These are phyloP conservation scores for Phortica magna DNA, from an alignment of 2,888 invertebrate species.

Conservation along the genomic window DNA sequence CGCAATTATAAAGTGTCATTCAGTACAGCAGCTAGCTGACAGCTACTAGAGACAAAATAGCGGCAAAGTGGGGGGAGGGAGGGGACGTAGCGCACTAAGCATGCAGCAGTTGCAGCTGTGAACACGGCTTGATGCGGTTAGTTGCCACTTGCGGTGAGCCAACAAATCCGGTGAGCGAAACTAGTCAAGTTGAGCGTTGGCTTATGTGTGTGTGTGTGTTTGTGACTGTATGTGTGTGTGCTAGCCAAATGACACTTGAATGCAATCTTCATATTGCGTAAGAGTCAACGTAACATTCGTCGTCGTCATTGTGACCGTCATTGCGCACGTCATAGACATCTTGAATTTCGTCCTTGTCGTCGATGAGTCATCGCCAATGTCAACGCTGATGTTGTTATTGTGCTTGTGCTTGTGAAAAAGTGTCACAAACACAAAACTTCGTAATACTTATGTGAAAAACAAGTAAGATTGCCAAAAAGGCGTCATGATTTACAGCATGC, in stretches of 20 bases:
- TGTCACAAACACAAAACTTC: slow-evolving; percentile 69
- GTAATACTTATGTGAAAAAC: slow-evolving; percentile 10
- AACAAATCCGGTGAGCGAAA: slow-evolving; percentile 36
- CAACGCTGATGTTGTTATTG: slow-evolving; percentile 45
- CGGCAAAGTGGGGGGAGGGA: not conserved
- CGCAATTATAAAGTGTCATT: slow-evolving; percentile 75
- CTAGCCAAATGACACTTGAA: slow-evolving; percentile 17
- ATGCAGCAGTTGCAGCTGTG: not conserved
- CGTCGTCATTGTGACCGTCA: slow-evolving; percentile 52
- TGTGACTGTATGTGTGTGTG: not conserved
- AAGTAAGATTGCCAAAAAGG: not conserved
- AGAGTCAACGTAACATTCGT: not conserved
- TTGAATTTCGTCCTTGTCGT: slow-evolving; percentile 22
- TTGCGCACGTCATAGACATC: slow-evolving; percentile 48
- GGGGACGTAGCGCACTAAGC: not conserved
- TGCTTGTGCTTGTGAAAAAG: slow-evolving; percentile 51
- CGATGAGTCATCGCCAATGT: slow-evolving; percentile 58
- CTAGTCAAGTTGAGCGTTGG: slow-evolving; percentile 32
- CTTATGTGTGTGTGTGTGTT: not conserved
- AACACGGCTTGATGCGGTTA: not conserved
- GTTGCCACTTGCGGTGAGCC: slow-evolving; percentile 44
- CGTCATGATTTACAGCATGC: slow-evolving; percentile 65
- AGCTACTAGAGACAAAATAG: not conserved
- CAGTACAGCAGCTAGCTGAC: slow-evolving; percentile 49
- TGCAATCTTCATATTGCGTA: slow-evolving; percentile 21